phyloP scores from a whole-genome alignment of 2,888 invertebrate genomes.

The Meteorus colon region DNA sequence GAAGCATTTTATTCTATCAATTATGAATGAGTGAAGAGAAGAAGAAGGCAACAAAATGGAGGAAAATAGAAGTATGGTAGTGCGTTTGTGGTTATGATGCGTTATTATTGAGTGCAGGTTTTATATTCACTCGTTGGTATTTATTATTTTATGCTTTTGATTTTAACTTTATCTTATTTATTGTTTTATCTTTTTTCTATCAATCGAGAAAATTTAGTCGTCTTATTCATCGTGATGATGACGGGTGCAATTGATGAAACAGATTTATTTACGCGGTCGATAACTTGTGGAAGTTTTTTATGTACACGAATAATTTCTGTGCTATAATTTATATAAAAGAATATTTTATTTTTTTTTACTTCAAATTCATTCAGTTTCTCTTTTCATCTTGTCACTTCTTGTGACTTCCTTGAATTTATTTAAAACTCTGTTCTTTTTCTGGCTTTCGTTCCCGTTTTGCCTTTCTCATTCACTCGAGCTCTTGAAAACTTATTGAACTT shows the following conservation, averaged over 20 bases:
- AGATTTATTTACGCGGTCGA: not conserved
- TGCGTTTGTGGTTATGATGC: slow-evolving; percentile 39
- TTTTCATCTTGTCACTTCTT: slow-evolving; percentile 4
- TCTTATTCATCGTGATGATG: not conserved
- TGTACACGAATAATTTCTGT: not conserved
- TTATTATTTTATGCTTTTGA: slow-evolving; percentile 7
- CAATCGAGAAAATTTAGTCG: not conserved
- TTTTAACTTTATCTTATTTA: not conserved
- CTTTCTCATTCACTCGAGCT: not conserved
- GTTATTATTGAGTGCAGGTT: slow-evolving; percentile 37
- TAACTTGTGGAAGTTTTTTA: not conserved
- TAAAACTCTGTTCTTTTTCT: not conserved
- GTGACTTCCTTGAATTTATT: not conserved
- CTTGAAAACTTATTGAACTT: slow-evolving; percentile 19
- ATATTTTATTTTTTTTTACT: not conserved
- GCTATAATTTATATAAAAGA: not conserved
- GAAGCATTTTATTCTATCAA: not conserved
- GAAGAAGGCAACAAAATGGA: not conserved
- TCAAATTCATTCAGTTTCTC: not conserved
- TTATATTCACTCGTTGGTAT: slow-evolving; percentile 4
- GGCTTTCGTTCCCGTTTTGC: not conserved
- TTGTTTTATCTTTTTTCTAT: not conserved
- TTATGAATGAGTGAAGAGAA: not conserved
- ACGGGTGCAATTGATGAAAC: not conserved
- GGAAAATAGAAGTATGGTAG: not conserved